These are phyloP conservation scores for Rhopalosiphum padi DNA, from an alignment of 1,140 invertebrate species.

Conservation along the genomic window DNA sequence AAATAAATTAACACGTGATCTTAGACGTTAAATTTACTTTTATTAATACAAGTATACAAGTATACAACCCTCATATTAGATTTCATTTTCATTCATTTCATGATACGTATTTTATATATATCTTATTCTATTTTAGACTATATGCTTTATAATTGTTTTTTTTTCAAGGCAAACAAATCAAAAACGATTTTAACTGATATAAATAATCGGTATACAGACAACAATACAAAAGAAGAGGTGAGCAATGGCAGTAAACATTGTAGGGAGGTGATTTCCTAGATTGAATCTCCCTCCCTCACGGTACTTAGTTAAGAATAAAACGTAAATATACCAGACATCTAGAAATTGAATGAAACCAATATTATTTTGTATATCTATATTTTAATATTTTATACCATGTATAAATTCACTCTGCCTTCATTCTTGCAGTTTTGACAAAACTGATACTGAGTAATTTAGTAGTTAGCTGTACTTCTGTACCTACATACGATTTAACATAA, in stretches of 20 bases:
- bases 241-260: not conserved
- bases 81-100: not conserved
- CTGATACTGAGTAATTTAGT: not conserved
- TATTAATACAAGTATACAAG: not conserved
- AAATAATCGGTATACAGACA: not conserved
- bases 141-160: not conserved
- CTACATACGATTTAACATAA: not conserved
- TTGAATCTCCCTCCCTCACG: accelerated
- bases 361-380: not conserved
- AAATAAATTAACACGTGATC: not conserved
- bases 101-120: not conserved
- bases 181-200: conserved; percentile 42
- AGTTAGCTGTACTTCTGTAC: not conserved
- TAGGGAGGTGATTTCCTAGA: not conserved
- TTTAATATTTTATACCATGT: not conserved
- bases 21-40: not conserved
- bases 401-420: not conserved
- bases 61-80: not conserved
- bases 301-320: not conserved
- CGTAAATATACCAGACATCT: not conserved
- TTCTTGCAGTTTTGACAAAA: not conserved
- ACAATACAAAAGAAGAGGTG: conserved; percentile 28
- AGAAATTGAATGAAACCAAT: too few relatives aligned
- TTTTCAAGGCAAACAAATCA: conserved; percentile 27
- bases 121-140: not conserved